A percentile compares a stretch with the other conserved stretches of the same genome.
These are phyloP conservation scores for Epizoanthus scotinus DNA, from an alignment of 92 coral and sea anemone genomes.

Conservation along the genomic window DNA sequence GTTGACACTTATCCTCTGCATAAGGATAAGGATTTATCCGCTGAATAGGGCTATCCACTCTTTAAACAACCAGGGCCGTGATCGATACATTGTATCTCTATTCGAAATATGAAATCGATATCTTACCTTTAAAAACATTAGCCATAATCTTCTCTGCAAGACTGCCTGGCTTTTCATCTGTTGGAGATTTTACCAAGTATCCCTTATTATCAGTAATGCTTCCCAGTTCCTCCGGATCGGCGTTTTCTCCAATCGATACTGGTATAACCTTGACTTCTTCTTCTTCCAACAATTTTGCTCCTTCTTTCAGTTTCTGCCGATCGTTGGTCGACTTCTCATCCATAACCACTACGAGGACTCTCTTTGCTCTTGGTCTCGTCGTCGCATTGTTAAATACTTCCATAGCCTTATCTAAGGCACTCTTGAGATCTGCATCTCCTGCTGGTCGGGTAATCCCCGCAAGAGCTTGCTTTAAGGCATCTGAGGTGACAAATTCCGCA, in stretches of 20 bases:
- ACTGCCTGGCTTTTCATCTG: slow-evolving; percentile 56
- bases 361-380: slow-evolving; percentile 71
- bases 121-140: slow-evolving; percentile 43
- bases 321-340: slow-evolving; percentile 71
- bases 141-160: slow-evolving; percentile 65
- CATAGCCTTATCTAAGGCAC: slow-evolving; percentile 7
- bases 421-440: slow-evolving; percentile 23
- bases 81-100: neutral
- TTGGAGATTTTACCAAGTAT: slow-evolving; percentile 64
- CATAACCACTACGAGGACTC: slow-evolving; percentile 74
- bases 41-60: no score
- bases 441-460: neutral
- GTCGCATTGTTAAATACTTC: slow-evolving; percentile 17
- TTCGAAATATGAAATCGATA: no score
- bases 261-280: slow-evolving; percentile 75
- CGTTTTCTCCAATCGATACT: slow-evolving; percentile 75
- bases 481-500: neutral
- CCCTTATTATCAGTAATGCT: slow-evolving; percentile 62
- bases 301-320: slow-evolving; percentile 50
- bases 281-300: slow-evolving; percentile 56
- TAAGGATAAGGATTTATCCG: no score
- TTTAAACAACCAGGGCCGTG: no score
- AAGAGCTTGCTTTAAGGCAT: slow-evolving; percentile 4
- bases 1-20: no score
- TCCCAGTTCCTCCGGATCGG: slow-evolving; percentile 61